A percentile compares a stretch with the other conserved stretches of the same genome.
These are phyloP conservation scores for Oscheius sp. DNA, from an alignment of 1,140 invertebrate species.

Conservation along the genomic window DNA sequence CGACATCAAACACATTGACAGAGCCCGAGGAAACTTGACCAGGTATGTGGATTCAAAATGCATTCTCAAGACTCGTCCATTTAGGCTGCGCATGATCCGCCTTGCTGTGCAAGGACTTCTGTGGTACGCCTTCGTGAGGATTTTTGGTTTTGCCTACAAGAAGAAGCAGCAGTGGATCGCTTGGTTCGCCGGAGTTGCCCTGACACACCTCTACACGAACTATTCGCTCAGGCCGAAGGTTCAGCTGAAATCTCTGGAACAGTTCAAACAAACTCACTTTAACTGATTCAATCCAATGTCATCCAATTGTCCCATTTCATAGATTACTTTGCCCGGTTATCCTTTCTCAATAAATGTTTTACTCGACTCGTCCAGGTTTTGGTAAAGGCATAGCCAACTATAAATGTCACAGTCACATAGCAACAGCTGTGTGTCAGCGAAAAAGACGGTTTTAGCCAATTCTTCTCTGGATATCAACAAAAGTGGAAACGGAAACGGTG, in stretches of 20 bases:
- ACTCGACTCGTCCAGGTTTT: not conserved
- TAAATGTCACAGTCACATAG: no score
- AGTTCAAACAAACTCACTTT: slow-evolving; percentile 45
- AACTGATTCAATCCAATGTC: no score
- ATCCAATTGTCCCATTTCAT: no score
- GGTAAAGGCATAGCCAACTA: no score
- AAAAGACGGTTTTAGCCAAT: no score
- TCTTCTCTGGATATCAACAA: no score
- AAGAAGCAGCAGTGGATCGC: slow-evolving; percentile 47
- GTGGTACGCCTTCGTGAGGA: slow-evolving; percentile 37
- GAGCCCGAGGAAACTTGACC: slow-evolving; percentile 41
- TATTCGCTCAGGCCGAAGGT: slow-evolving; percentile 41
- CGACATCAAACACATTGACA: slow-evolving; percentile 46
- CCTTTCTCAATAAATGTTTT: no score
- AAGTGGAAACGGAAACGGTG: no score
- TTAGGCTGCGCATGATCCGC: slow-evolving; percentile 45
- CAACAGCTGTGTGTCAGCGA: no score
- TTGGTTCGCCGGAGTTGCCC: slow-evolving; percentile 46
- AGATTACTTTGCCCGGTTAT: no score
- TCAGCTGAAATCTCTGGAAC: slow-evolving; percentile 52
- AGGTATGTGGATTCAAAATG: slow-evolving; percentile 31
- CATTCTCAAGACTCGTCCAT: slow-evolving; percentile 15
- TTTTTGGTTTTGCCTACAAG: slow-evolving; percentile 39
- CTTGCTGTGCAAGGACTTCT: slow-evolving; percentile 41
- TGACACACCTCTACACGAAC: slow-evolving; percentile 46